Evolutionary conservation across 2,888 invertebrate genomes (phyloP), one percentile per base, ranked within the genome.

Genomic region (Meloe dianella): DNA sequence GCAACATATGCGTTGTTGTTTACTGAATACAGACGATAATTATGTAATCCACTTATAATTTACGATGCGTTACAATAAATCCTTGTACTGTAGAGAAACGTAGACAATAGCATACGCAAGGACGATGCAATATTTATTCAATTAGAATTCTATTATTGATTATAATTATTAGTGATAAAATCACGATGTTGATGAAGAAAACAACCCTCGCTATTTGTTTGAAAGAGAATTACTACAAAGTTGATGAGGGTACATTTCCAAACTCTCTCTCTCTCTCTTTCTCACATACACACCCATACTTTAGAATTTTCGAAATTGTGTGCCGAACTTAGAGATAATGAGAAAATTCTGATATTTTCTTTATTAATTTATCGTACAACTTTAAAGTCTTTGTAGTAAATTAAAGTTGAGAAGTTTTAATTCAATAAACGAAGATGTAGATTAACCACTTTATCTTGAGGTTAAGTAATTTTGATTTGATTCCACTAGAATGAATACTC

Each of bases 21-120:
- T 54, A n/a, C 7, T 54, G 54, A 54, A 54, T 54, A 27, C 8
- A 54, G 27, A 54, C 27, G 54, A 27, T 54, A 24, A 54, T 54
- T 54, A 54, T 54, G 54, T 27, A 54, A 54, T 27, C 14, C 24
- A 54, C 14, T 54, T 54, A 47, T 65, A 65, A 65, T 61, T 61
- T 58, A 61, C 47, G 47, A 35, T 54, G 51, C 58, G 61, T 65
- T 61, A n/a, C 58, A 38, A 65, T 65, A 65, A 65, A 65, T 65
- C 65, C 65, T 61, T 32, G 20, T 27, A 17, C 38, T 17, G n/a
- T 24, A 24, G 51, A 59, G 35, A 56, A 64, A 64, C 47, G 24
- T n/a, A 59, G 54, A 51, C 47, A 20, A 3, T 3, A 54, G n/a
- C 12, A 54, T n/a, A n/a, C n/a, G 24, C 22, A 54, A 54, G 22